A percentile compares a stretch with the other conserved stretches of the same genome.
Conservation (phyloP, 2,797 vertebrate species). For the Smutsia temminckii region DNA sequence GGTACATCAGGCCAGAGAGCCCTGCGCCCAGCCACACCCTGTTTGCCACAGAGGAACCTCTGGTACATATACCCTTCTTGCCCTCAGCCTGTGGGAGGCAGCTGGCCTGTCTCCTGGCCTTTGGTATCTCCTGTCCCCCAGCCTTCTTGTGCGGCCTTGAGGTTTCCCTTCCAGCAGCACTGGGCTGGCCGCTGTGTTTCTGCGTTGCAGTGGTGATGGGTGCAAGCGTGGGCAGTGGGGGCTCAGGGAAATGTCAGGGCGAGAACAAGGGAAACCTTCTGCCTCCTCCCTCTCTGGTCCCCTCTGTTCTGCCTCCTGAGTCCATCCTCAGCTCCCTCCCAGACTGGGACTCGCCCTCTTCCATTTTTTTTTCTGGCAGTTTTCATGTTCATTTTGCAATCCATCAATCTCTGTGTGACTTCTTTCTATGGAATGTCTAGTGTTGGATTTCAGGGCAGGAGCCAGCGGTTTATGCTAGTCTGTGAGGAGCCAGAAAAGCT, state of each 20-base stretch:
- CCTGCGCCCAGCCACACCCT: not conserved
- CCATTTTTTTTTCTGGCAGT: not conserved
- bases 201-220: not conserved
- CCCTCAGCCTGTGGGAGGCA: not conserved
- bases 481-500: not conserved
- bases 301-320: not conserved
- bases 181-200: not conserved
- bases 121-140: accelerated
- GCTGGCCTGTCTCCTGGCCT: not conserved
- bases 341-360: not conserved
- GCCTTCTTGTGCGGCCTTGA: not conserved
- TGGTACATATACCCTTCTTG: not conserved
- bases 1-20: not conserved
- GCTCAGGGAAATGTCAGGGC: not conserved
- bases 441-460: not conserved
- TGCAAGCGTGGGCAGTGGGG: not conserved
- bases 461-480: not conserved
- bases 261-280: not conserved
- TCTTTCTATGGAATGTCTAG: not conserved
- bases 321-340: not conserved
- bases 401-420: not conserved
- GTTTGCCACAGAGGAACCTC: not conserved
- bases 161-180: not conserved
- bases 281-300: not conserved
- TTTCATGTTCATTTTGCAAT: not conserved